These are phyloP conservation scores for Urosaurus nigricauda DNA, from an alignment of 2,797 vertebrate species.

Conservation along the genomic window DNA sequence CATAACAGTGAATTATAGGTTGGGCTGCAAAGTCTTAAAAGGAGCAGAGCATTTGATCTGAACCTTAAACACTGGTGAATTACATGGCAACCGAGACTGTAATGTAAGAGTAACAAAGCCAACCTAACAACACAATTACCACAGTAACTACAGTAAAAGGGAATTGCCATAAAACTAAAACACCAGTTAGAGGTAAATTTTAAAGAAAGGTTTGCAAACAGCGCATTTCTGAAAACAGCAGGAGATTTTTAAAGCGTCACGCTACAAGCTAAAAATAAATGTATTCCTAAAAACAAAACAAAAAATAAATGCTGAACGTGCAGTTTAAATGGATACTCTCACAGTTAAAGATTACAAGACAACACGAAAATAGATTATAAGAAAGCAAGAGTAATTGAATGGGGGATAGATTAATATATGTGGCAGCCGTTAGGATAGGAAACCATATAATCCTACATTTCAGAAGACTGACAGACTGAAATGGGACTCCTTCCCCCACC, in stretches of 20 bases:
- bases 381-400: background rate
- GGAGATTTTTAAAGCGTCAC: background rate
- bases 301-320: background rate
- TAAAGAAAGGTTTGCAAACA: background rate
- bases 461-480: background rate
- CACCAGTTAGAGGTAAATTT: slow-evolving; percentile 22
- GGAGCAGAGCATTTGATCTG: slow-evolving; percentile 1
- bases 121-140: background rate
- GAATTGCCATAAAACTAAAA: slow-evolving; percentile 16
- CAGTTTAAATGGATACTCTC: background rate
- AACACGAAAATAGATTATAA: background rate
- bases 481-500: no score
- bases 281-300: background rate
- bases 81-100: slow-evolving; percentile 15
- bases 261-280: background rate
- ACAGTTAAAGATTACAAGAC: background rate
- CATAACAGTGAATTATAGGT: slow-evolving; percentile 10
- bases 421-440: background rate
- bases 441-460: background rate
- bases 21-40: slow-evolving; percentile 7
- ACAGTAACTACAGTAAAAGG: slow-evolving; percentile 20
- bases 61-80: slow-evolving; percentile 34
- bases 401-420: background rate
- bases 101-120: slow-evolving; percentile 17
- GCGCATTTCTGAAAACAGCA: background rate